A percentile compares a stretch with the other conserved stretches of the same genome.
These are phyloP conservation scores for Trichoplusia ni DNA, from an alignment of 1,140 invertebrate species.

Conservation along the genomic window DNA sequence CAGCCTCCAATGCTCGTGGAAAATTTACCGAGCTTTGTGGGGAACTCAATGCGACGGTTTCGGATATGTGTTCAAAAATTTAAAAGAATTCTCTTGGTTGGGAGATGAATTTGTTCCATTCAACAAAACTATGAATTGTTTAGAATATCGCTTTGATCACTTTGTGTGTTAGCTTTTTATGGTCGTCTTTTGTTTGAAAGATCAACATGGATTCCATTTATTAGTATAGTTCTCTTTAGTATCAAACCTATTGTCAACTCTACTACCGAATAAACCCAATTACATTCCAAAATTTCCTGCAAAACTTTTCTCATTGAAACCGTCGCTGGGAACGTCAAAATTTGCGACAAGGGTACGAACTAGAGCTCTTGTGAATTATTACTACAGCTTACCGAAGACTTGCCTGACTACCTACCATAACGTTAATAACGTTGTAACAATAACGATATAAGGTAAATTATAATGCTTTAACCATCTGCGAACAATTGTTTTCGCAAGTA, in stretches of 20 bases:
- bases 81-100: no score
- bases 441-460: background rate
- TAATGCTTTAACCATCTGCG: background rate
- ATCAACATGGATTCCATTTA: no score
- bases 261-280: no score
- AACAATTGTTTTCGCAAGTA: background rate
- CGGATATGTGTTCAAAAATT: background rate
- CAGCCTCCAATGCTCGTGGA: background rate
- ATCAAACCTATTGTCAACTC: no score
- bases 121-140: no score
- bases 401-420: constrained; percentile 8
- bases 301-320: background rate
- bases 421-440: background rate
- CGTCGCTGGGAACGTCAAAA: no score
- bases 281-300: background rate
- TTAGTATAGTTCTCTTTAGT: no score
- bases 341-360: background rate
- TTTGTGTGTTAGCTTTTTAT: no score
- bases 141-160: no score
- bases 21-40: background rate
- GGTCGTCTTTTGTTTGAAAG: no score
- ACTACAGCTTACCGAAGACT: background rate
- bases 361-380: constrained; percentile 4
- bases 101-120: no score
- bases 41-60: background rate